Evolutionary conservation across 2,888 invertebrate species (phyloP), one percentile per base, ranked within the genome.

Genomic region (Aphidoletes aphidimyza): DNA sequence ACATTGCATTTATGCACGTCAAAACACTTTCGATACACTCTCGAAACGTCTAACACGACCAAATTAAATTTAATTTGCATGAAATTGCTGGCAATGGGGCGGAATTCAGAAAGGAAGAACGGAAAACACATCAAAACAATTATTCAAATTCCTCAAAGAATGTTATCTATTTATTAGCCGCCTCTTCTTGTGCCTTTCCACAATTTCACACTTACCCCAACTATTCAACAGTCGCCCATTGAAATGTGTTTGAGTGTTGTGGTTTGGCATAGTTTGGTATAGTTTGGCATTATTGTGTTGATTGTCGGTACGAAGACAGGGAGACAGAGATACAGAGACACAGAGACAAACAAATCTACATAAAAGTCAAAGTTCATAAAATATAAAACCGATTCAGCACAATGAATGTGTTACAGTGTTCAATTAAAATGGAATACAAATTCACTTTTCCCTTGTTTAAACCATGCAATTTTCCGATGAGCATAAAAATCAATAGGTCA

Each of bases 61-160:
- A 84, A 84, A 84, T 84, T 84, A 84, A 84, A 84, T 84, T 84
- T 54, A 49, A 84, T 84, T 84, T 84, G 49, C 84, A 84, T 84
- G 84, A 84, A 84, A 84, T 84, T 84, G 84, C 84, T 84, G 30
- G 49, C 36, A 84, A 49, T 84, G 84, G 84, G 84, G 49, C 69
- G 69, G 69, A 69, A 69, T 69, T 69, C 69, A 69, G n/a, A n/a
- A 30, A 69, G 30, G 69, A 36, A 49, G 36, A 11, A 54, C 47
- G n/a, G 45, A 22, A 83, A 83, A 22, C 47, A 84, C 84, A 84
- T 84, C 84, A 84, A 84, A 84, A 84, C 84, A 84, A 49, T 49
- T 84, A 69, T 69, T 69, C 69, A 69, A 69, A 69, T 69, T 69
- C 69, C n/a, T 69, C 69, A 69, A 69, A 69, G 69, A 69, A 69